Conservation (phyloP, 2,888 invertebrate genomes). For the Lamellibrachia columna region DNA sequence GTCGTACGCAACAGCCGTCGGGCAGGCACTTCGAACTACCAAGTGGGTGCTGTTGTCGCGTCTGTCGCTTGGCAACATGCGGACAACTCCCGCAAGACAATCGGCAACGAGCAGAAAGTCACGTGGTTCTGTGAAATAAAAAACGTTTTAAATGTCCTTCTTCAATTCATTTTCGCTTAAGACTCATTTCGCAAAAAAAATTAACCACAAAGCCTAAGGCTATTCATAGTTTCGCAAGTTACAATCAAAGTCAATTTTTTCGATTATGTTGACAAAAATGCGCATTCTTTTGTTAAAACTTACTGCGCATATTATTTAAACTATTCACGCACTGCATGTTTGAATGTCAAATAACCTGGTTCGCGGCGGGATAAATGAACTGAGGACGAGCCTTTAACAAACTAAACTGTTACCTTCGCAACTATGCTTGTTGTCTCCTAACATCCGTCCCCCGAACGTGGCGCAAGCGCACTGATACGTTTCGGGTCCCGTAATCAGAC, state of each 20-base stretch:
- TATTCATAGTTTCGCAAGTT: too few species aligned
- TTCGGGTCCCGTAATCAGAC: not conserved
- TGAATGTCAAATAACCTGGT: too few species aligned
- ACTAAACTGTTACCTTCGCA: not conserved
- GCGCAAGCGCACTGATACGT: not conserved
- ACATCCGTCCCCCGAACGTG: not conserved
- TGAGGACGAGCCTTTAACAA: not conserved
- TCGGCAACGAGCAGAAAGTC: not conserved
- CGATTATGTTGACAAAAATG: too few species aligned
- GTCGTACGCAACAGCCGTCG: not conserved
- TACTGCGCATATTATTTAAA: too few species aligned
- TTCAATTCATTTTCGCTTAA: too few species aligned
- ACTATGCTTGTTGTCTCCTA: not conserved
- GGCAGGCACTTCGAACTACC: not conserved
- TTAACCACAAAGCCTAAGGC: too few species aligned
- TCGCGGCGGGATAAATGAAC: too few species aligned
- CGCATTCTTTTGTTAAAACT: too few species aligned
- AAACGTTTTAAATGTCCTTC: too few species aligned
- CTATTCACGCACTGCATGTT: too few species aligned
- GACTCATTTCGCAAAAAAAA: too few species aligned
- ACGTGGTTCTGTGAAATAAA: not conserved
- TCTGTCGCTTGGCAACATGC: not conserved
- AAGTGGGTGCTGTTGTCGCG: not conserved
- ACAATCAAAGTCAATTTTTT: too few species aligned
- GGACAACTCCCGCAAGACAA: not conserved